Base-by-base conservation (phyloP, 1,140 invertebrate genomes). In the Spodoptera frugiperda region DNA sequence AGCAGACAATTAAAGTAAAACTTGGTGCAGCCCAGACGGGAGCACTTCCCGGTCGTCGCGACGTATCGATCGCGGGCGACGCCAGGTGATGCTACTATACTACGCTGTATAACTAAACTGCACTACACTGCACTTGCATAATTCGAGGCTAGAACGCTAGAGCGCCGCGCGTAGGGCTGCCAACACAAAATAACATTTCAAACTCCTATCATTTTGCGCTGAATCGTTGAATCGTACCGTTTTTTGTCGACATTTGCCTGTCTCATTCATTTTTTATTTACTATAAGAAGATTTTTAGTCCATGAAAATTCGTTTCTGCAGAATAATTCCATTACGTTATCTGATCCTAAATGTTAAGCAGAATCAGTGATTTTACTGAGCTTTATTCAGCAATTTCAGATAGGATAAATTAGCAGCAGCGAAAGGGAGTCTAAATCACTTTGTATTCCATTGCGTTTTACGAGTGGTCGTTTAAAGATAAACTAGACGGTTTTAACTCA, bases 11-110 rank as follows among this genome's bases (percentile, higher is more conserved):
- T 59, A 73, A 73, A 49, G 21, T 73, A 61, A 61, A 61, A 73
- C 44, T 61, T 71, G n/a, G 76, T 53, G 12, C 1, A 19, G 17
- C 17, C 54, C 55, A 61, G 71, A 57, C 71, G 55, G 70, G 72
- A 39, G 51, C 76, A 59, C 76, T 75, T 67, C 77, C 55, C 77
- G 49, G 55, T 61, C 80, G 87, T 89, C 88, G 83, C 85, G 88
- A 79, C 87, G 87, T 87, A 90, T 90, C 89, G 89, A 90, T 87
- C 89, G 82, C 83, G 82, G 68, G 68, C 83, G 84, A 86, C 86
- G 87, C 87, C 87, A 79, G 85, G 83, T 78, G 77, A 55, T 49
- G 8, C 1, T 9, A 51, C 55, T 73, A 61, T 73, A 57, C 70
- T 72, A 25, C 19, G 44, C 63, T 21, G 6, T 67, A 73, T 61